Evolutionary conservation across 2,113 vertebrate genomes (phyloP).

Genomic region (Noctilio leporinus): DNA sequence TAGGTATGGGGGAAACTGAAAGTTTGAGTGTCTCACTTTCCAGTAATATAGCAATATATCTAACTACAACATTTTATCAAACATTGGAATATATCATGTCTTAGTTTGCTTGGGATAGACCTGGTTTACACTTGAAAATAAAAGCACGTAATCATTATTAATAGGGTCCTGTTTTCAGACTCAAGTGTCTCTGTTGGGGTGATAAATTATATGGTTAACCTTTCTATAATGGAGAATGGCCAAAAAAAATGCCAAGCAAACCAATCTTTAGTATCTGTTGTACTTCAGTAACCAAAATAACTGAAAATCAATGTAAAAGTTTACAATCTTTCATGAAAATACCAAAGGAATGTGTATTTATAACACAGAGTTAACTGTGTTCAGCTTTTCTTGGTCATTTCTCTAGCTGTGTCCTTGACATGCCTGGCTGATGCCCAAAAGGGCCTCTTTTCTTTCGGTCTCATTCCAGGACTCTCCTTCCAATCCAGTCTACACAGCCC

Average conservation of each 20-base stretch:
- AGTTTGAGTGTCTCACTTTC: not conserved
- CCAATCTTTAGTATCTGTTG: not conserved
- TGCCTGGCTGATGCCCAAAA: not conserved
- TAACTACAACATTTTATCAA: not conserved
- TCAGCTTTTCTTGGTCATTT: not conserved
- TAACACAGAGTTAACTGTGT: not conserved
- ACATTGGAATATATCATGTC: not conserved
- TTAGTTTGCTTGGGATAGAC: not conserved
- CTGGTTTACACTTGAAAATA: not conserved
- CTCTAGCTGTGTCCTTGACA: not conserved
- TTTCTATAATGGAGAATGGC: not conserved
- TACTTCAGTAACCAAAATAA: conserved; percentile 34
- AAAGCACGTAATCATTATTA: not conserved
- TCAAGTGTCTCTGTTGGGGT: not conserved
- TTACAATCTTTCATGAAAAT: conserved; percentile 21
- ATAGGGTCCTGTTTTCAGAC: not conserved
- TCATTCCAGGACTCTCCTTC: not conserved
- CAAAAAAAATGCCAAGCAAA: not conserved
- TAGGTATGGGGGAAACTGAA: not conserved
- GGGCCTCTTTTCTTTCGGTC: not conserved
- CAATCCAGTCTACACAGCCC: not conserved
- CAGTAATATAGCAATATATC: not conserved
- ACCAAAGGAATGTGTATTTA: not conserved
- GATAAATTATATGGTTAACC: not conserved
- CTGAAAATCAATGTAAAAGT: conserved; percentile 55